Base-by-base conservation (phyloP, 2,888 invertebrate genomes). In the Panzeria rudis region DNA sequence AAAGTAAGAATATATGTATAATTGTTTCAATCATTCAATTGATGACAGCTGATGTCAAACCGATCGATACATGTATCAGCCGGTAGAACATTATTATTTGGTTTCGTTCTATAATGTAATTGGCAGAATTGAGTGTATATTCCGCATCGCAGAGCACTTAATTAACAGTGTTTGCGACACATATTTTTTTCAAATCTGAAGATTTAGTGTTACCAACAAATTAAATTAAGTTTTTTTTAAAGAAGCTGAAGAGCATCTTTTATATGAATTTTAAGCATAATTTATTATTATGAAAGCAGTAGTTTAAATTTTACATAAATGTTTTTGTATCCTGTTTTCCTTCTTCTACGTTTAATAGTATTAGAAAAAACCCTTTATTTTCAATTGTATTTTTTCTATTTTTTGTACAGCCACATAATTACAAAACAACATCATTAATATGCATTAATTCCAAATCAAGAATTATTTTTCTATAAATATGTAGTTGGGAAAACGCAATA, bases 371-470 rank as follows among this genome's bases (percentile, higher is more conserved):
- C 0, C 25, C 15, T 56, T 47, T 35, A 25, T 9, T 35, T 35
- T 11, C 47, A 7, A 50, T 29, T 25, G 3, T 64, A n/a, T 44
- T 64, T 13, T 54, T 52, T n/a, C 23, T 76, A 35, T 7, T n/a
- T 35, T 29, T 35, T 56, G 8, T n/a, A n/a, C 35, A 23, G 50
- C 38, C 59, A 25, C 59, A 71, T 17, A 62, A 62, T 32, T 62
- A 52, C 32, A 62, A 72, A 77, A 15, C 5, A 69, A 89, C 86
- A 91, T 91, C 92, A 92, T 92, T 92, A 92, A 92, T 92, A 92
- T 92, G 91, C 90, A 92, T 92, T 92, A 92, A 92, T 92, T 92
- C 92, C 91, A 88, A 89, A 92, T 92, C 92, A 91, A 89, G 89
- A 88, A 89, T 88, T 87, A 79, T 72, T 87, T 87, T 86, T 72